Evolutionary conservation across 2,888 invertebrate genomes (phyloP), one percentile per base, ranked within the genome.

Genomic region (Acleris cristana): DNA sequence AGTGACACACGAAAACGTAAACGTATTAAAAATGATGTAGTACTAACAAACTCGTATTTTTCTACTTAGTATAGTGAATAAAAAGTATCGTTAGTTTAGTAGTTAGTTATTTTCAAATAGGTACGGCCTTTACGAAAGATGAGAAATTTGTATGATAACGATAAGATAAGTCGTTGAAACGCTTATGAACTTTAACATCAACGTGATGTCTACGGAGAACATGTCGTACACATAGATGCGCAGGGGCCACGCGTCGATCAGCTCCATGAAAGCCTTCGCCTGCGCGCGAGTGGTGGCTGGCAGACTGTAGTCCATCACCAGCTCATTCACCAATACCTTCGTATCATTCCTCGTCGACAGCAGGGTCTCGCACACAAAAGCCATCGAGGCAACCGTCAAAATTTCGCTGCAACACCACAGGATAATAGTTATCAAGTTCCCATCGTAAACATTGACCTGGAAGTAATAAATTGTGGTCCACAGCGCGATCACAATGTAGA

Each of bases 201-300:
- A 53, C 2, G 61, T 64, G 8, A 65, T 57, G 34, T 71, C 70
- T 16, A 71, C 64, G 4, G 62, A 45, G 21, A 71, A 69, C 65
- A 69, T 69, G 49, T 69, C 65, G 52, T 66, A 69, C 21, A 70
- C 65, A 26, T 53, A 61, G n/a, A 75, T 72, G 16, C 69, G 48
- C 54, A 78, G 70, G 2, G 86, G 80, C 86, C 87, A 89, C 0
- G 85, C 81, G 45, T 88, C 84, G n/a, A 86, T 80, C 5, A 88
- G 65, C 53, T 87, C 83, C 79, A 87, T 83, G 60, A 90, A 89
- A 5, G 84, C 82, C 73, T 89, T 89, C 3, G 86, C 85, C 74
- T 88, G 85, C 8, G 81, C 73, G 55, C 88, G 75, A 79, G 85
- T 83, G 1, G 71, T 72, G 64, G 77, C 81, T 2, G 87, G 86